Conservation (phyloP, 1,140 invertebrate species). For the Cotesia vestalis region DNA sequence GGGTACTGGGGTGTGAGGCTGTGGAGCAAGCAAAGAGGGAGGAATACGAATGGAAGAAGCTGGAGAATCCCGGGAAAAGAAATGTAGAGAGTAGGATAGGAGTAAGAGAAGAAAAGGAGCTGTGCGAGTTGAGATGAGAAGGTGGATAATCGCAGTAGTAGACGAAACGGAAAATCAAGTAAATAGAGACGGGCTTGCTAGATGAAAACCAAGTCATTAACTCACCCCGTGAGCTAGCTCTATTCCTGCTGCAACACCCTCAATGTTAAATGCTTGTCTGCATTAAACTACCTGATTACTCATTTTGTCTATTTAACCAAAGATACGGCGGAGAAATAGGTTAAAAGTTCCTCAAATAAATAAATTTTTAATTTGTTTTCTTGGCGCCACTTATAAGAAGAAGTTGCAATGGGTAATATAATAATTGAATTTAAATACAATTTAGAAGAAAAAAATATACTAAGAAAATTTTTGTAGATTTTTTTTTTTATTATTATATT, state of each 20-base stretch:
- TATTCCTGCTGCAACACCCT: conserved; percentile 1
- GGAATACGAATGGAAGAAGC: neutral
- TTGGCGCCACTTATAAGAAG: too few relatives aligned
- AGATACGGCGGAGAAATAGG: too few relatives aligned
- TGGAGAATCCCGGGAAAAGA: neutral
- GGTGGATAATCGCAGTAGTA: neutral
- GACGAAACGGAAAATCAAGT: conserved; percentile 14
- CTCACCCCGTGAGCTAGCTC: neutral
- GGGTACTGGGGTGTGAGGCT: too few relatives aligned
- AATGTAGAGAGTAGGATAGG: neutral
- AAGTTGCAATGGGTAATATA: too few relatives aligned
- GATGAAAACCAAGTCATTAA: conserved; percentile 10
- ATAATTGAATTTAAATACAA: too few relatives aligned
- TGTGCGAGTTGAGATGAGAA: conserved; percentile 4
- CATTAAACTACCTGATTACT: conserved; percentile 3
- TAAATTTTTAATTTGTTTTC: too few relatives aligned
- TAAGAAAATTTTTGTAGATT: too few relatives aligned
- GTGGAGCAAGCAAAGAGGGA: too few relatives aligned
- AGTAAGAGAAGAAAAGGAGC: neutral
- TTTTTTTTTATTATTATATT: too few relatives aligned
- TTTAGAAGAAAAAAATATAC: too few relatives aligned
- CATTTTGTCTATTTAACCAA: neutral
- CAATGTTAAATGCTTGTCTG: neutral
- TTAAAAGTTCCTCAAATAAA: too few relatives aligned
- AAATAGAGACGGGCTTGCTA: conserved; percentile 3